Conservation (phyloP, 1,140 invertebrate genomes). For the Ceratina japonica region DNA sequence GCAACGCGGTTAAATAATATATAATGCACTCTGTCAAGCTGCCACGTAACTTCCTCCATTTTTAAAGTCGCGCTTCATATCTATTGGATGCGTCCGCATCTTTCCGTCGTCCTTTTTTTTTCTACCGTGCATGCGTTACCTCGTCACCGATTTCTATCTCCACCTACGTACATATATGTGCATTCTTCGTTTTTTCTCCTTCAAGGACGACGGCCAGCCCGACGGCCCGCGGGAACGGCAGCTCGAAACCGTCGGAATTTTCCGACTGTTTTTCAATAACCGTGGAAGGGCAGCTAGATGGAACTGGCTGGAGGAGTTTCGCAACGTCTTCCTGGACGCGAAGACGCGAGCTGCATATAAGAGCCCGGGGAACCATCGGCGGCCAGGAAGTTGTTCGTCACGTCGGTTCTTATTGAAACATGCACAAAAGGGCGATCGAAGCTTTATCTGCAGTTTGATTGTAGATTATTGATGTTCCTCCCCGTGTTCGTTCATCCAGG, state of each 20-base stretch:
- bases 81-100: constrained; percentile 35
- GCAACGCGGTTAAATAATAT: constrained; percentile 49
- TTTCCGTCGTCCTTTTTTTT: neutral
- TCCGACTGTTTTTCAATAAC: too few species aligned
- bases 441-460: constrained; percentile 80
- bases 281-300: too few species aligned
- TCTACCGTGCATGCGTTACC: neutral
- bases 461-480: constrained; percentile 80
- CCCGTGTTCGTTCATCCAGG: constrained; percentile 75
- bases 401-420: constrained; percentile 76
- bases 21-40: constrained; percentile 49
- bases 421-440: constrained; percentile 78
- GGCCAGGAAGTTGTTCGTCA: constrained; percentile 65
- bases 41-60: constrained; percentile 45
- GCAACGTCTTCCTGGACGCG: too few species aligned
- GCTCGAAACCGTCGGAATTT: neutral
- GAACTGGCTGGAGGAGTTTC: too few species aligned
- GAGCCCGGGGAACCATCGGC: constrained; percentile 26
- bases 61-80: constrained; percentile 48
- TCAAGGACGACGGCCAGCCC: neutral
- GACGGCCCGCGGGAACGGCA: neutral
- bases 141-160: neutral
- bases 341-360: constrained; percentile 21
- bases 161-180: neutral
- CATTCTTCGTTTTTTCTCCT: neutral